Conservation (phyloP, 2,797 vertebrate species). For the Acanthurus leucopareius region DNA sequence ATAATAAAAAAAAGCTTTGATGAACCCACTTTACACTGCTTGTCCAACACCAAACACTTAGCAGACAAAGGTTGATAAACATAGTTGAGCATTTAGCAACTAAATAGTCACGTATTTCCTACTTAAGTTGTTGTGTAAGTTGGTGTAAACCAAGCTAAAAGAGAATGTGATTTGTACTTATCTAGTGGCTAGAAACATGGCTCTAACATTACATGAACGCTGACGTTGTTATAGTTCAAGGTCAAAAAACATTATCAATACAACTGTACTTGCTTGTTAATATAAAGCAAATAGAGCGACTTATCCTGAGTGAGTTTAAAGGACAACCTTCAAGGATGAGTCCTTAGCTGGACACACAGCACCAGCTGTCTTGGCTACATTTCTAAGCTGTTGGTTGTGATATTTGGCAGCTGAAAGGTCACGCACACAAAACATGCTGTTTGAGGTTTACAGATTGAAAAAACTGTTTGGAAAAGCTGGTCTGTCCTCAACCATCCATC, state of each 20-base stretch:
- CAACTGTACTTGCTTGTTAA: background rate
- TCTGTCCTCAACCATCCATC: background rate
- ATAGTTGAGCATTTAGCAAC: background rate
- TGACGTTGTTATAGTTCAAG: background rate
- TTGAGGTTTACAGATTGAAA: conserved; percentile 14
- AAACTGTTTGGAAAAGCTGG: background rate
- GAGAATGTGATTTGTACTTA: background rate
- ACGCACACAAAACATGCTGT: conserved; percentile 25
- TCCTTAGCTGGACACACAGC: conserved; percentile 10
- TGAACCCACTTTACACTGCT: too few species aligned
- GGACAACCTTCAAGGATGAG: too few species aligned
- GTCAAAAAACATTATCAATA: background rate
- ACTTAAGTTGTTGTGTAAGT: background rate
- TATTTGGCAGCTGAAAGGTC: conserved; percentile 31
- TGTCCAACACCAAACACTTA: too few species aligned
- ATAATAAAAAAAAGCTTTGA: too few species aligned
- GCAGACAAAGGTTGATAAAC: background rate
- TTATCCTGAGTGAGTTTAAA: too few species aligned
- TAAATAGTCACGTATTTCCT: background rate
- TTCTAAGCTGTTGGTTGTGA: conserved; percentile 12
- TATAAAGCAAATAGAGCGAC: background rate
- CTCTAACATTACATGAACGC: background rate
- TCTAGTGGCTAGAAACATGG: background rate
- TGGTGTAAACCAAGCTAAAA: background rate
- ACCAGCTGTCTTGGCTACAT: conserved; percentile 25